phyloP scores from a whole-genome alignment of 1,140 invertebrate genomes.

The Lanistes nyassanus region DNA sequence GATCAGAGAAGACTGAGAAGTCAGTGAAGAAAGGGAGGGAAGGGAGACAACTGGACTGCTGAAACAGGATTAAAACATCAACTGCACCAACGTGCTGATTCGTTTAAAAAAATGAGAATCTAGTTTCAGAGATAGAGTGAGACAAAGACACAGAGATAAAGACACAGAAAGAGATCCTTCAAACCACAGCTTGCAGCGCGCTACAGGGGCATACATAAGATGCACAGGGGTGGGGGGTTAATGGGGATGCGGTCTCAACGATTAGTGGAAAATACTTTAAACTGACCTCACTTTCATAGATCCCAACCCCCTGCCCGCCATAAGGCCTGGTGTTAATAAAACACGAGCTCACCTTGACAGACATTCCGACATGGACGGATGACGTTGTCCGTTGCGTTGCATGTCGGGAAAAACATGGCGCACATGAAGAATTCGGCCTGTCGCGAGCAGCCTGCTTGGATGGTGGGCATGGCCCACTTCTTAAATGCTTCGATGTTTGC shows the following conservation, averaged over 20 bases:
- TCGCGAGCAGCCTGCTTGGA: conserved; percentile 8
- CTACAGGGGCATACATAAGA: background rate
- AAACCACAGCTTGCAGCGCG: too few relatives aligned
- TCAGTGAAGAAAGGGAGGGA: background rate
- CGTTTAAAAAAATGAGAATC: too few relatives aligned
- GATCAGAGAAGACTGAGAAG: background rate
- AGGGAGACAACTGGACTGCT: background rate
- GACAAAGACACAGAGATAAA: conserved; percentile 5
- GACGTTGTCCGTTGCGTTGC: conserved; percentile 14
- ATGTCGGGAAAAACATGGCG: conserved; percentile 25
- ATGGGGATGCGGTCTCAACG: too few relatives aligned
- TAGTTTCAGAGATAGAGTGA: conserved; percentile 20
- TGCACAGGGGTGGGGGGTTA: background rate
- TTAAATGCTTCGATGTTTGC: conserved; percentile 6
- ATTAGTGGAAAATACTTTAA: too few relatives aligned
- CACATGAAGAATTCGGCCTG: conserved; percentile 28
- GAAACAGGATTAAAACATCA: too few relatives aligned
- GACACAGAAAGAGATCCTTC: conserved; percentile 11
- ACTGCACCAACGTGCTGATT: too few relatives aligned
- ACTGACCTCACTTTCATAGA: too few relatives aligned
- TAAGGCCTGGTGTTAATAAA: too few relatives aligned
- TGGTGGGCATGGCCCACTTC: conserved; percentile 17
- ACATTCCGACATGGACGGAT: conserved; percentile 18
- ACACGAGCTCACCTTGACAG: conserved; percentile 22
- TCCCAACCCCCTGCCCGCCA: too few relatives aligned